These are phyloP conservation scores for Rugalucina vietnamica DNA, from an alignment of 2,888 invertebrate species.

Conservation along the genomic window DNA sequence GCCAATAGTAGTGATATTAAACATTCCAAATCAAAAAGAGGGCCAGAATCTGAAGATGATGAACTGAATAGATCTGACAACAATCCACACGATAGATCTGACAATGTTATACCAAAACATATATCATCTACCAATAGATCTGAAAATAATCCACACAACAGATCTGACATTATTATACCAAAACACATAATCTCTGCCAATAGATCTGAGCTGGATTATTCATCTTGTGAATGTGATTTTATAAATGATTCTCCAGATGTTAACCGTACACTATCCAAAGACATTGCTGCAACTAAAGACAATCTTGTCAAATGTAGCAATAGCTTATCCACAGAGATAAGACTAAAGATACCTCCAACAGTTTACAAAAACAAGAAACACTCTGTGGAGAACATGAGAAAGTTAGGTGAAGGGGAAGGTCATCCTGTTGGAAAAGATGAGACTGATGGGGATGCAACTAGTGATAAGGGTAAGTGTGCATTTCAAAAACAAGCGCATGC, in stretches of 20 bases:
- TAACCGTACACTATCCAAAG: no score
- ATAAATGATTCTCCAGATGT: background rate
- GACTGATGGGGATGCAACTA: background rate
- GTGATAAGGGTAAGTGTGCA: no score
- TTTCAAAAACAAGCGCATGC: no score
- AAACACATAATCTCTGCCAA: background rate
- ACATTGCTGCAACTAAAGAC: background rate
- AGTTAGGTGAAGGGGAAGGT: background rate
- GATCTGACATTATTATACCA: background rate
- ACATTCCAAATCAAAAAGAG: background rate
- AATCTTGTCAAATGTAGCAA: background rate
- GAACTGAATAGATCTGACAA: background rate
- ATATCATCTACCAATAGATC: background rate
- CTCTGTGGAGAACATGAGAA: no score
- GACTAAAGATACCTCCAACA: background rate
- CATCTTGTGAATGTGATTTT: background rate
- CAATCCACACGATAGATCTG: background rate
- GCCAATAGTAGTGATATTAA: background rate
- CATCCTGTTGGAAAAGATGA: background rate
- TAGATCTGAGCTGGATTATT: background rate
- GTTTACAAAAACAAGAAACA: background rate
- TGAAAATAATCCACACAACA: background rate
- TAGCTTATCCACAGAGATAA: background rate
- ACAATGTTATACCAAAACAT: background rate
- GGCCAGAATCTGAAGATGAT: background rate